phyloP scores from a whole-genome alignment of 2,888 invertebrate species.

The Teleogryllus oceanicus region DNA sequence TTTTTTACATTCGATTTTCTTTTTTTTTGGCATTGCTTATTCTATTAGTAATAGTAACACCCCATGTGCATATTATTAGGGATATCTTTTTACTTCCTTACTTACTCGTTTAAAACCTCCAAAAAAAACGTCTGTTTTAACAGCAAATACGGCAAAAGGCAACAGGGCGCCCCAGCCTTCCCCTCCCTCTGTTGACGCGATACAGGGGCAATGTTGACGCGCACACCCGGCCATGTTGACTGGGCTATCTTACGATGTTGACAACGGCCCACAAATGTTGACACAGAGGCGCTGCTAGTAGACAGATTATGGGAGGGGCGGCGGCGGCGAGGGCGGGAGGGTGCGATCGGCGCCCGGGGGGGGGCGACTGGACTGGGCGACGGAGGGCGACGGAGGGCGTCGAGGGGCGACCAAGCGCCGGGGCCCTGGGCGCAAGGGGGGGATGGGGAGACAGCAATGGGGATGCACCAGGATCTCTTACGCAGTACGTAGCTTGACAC shows the following conservation, averaged over 20 bases:
- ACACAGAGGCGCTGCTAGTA: neutral
- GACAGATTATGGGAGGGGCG: neutral
- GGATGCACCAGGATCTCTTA: too few species aligned
- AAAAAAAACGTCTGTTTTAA: neutral
- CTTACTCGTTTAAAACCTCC: too few species aligned
- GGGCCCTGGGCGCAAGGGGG: too few species aligned
- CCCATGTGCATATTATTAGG: too few species aligned
- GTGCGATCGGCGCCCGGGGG: neutral
- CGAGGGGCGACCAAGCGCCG: neutral
- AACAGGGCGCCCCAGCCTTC: neutral
- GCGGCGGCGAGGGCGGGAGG: neutral
- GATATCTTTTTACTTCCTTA: too few species aligned
- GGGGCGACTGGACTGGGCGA: neutral
- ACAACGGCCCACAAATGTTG: neutral
- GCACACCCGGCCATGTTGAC: neutral
- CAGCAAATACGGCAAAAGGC: neutral
- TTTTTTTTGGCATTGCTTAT: too few species aligned
- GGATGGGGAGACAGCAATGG: too few species aligned
- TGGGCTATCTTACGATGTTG: conserved; percentile 2
- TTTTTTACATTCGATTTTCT: too few species aligned
- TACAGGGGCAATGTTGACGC: neutral
- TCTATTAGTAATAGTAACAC: too few species aligned
- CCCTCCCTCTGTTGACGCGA: neutral
- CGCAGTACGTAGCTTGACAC: too few species aligned
- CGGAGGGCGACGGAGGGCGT: neutral